These are phyloP conservation scores for Scytalopus superciliaris DNA, from an alignment of 2,113 vertebrate genomes.

Conservation along the genomic window DNA sequence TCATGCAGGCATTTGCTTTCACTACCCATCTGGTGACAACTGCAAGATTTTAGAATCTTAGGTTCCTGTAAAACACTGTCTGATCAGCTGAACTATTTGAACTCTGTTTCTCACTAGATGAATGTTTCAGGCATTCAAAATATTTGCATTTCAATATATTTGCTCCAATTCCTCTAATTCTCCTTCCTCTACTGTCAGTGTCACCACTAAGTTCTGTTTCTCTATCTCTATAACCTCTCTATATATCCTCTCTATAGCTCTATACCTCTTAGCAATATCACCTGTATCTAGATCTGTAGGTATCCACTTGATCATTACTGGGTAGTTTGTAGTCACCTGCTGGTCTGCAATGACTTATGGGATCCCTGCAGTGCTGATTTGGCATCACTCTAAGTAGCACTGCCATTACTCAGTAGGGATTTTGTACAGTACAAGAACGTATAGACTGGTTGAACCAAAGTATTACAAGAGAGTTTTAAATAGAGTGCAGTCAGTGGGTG, in stretches of 20 bases:
- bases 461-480: constrained; percentile 58
- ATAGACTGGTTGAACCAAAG: constrained; percentile 51
- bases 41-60: neutral
- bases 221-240: neutral
- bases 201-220: neutral
- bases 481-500: constrained; percentile 57
- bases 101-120: neutral
- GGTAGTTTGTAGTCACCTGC: constrained; percentile 18
- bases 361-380: constrained; percentile 9
- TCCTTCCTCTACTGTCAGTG: neutral
- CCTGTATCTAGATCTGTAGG: neutral
- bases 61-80: neutral
- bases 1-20: neutral
- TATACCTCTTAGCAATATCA: neutral
- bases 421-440: constrained; percentile 45
- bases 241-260: neutral
- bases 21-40: neutral
- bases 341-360: neutral
- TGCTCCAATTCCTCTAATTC: neutral
- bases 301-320: neutral
- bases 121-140: neutral
- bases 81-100: neutral
- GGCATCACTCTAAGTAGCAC: constrained; percentile 40
- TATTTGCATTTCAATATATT: too few relatives aligned
- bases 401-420: constrained; percentile 35